These are phyloP conservation scores for Passerina amoena DNA, from an alignment of 2,113 vertebrate species.

Conservation along the genomic window DNA sequence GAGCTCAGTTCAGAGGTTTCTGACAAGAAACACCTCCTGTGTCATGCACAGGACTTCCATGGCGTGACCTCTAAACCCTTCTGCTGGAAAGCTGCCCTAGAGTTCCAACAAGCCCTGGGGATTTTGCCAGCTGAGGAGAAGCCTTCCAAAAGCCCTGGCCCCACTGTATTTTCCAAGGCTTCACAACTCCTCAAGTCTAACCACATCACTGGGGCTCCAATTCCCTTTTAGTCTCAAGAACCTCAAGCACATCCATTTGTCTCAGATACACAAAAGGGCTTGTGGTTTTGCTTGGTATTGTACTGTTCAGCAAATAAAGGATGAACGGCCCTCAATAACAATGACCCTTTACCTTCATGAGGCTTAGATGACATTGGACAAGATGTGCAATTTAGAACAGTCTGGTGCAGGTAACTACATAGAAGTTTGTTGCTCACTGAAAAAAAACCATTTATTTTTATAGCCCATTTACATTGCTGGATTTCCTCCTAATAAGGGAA, in stretches of 20 bases:
- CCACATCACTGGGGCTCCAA: fast-evolving
- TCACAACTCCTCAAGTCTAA: fast-evolving
- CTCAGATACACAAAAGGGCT: background rate
- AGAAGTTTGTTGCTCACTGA: background rate
- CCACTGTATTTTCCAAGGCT: background rate
- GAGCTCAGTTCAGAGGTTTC: background rate
- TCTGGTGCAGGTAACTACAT: background rate
- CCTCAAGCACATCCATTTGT: background rate
- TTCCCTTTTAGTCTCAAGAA: background rate
- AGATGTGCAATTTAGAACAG: background rate
- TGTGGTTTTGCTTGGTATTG: background rate
- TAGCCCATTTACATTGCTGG: background rate
- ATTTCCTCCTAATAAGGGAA: background rate
- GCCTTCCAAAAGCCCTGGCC: background rate
- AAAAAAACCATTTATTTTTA: background rate
- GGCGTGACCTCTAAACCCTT: background rate
- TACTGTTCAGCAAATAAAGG: background rate
- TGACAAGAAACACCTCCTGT: background rate
- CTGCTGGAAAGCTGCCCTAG: background rate
- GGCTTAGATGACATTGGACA: background rate
- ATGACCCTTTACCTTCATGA: background rate
- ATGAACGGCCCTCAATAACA: background rate
- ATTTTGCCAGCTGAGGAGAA: background rate
- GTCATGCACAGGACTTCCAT: background rate
- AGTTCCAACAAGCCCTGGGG: background rate